Evolutionary conservation across 2,888 invertebrate species (phyloP), one percentile per base, ranked within the genome.

Genomic region (Phyllotreta cruciferae): DNA sequence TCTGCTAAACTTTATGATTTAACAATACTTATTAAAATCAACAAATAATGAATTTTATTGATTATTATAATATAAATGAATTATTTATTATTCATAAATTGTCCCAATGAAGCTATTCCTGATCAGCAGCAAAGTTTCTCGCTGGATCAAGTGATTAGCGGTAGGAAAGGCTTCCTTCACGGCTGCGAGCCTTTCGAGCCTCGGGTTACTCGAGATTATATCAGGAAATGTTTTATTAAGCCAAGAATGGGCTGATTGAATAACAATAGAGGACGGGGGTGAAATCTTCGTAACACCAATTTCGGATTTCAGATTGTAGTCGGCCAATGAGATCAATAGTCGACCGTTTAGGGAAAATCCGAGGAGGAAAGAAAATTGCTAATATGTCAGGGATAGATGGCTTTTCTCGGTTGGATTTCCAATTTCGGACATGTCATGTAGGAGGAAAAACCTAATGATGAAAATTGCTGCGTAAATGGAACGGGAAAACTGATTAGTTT

Each of bases 191-290:
- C 7, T 7, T 35, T 37, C 52, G 37, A 52, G 52, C 52, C 52
- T 52, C 52, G 52, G 52, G 52, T 52, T 52, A 52, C 52, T 58
- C 41, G 6, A 62, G 62, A 56, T 62, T 56, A 62, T 53, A 62
- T 62, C 62, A 45, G 62, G 62, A 56, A 44, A 56, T 62, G 57
- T 62, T 57, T 62, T 62, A 62, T 62, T 56, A 45, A 52, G 56
- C 52, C 45, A 50, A 45, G 49, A 61, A 60, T 54, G 47, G 35
- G 45, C 47, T 55, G 62, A 57, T 62, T 56, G 62, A 62, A 62
- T 62, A 57, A 57, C 62, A 62, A 62, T 42, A 45, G 52, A 35
- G 7, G 49, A 49, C 4, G 52, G 52, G 49, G 62, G 58, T 24
- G 42, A 50, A 49, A 49, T 58, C 50, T 58, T 58, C 50, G 58